phyloP scores from a whole-genome alignment of 2,888 invertebrate genomes.

The Asteroscopus sphinx region DNA sequence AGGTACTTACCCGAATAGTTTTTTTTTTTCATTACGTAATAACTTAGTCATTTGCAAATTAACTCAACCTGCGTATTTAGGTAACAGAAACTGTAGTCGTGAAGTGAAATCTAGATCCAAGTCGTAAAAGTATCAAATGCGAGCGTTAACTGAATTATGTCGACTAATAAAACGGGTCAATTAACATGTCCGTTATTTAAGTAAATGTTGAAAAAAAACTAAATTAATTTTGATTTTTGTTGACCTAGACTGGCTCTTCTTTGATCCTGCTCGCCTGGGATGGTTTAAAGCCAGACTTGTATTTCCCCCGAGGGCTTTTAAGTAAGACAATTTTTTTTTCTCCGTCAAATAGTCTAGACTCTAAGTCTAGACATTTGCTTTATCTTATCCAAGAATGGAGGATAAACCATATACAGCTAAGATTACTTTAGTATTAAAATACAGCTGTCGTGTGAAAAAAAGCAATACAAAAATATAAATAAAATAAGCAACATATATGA shows the following conservation, averaged over 20 bases:
- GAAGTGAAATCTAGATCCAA: slow-evolving; percentile 37
- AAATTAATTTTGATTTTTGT: background rate
- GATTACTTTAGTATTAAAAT: background rate
- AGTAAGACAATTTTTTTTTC: slow-evolving; percentile 1
- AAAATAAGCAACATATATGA: too few species aligned
- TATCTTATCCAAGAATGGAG: slow-evolving; percentile 18
- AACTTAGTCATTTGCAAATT: slow-evolving; percentile 14
- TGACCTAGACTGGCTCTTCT: slow-evolving; percentile 8
- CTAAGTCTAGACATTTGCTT: slow-evolving; percentile 10
- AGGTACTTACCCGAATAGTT: too few species aligned
- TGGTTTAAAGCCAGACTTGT: background rate
- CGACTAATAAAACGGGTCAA: slow-evolving; percentile 31
- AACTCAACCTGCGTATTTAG: slow-evolving; percentile 16
- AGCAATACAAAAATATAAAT: too few species aligned
- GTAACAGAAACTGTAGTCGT: slow-evolving; percentile 20
- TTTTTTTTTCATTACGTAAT: too few species aligned
- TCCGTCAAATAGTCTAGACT: slow-evolving; percentile 1
- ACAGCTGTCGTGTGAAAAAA: too few species aligned
- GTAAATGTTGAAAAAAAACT: slow-evolving; percentile 5
- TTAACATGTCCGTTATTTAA: slow-evolving; percentile 15
- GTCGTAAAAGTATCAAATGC: slow-evolving; percentile 28
- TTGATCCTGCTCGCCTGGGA: background rate
- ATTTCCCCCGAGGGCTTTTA: slow-evolving; percentile 16
- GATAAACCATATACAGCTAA: slow-evolving; percentile 2
- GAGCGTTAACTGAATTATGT: slow-evolving; percentile 19